phyloP scores from a whole-genome alignment of 2,797 vertebrate genomes.

The Sciurus carolinensis region DNA sequence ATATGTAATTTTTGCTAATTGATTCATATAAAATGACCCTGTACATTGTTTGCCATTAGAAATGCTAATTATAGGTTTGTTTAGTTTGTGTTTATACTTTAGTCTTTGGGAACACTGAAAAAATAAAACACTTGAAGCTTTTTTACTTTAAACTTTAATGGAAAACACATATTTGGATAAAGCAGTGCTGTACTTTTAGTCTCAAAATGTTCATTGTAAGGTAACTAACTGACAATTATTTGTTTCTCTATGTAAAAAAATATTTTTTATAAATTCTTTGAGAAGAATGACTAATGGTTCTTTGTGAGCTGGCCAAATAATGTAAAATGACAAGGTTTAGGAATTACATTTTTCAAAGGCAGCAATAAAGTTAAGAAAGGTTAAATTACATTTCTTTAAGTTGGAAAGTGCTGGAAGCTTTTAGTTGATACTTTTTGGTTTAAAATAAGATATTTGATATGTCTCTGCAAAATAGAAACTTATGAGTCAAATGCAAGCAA shows the following conservation, averaged over 20 bases:
- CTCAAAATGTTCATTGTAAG: background rate
- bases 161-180: conserved; percentile 51
- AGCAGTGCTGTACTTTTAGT: background rate
- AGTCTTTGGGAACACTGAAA: conserved; percentile 48
- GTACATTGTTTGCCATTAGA: conserved; percentile 71
- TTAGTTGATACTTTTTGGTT: conserved; percentile 33
- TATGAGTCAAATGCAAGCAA: conserved; percentile 62
- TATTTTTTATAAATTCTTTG: conserved; percentile 48
- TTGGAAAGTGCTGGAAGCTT: background rate
- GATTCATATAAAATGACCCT: conserved; percentile 69
- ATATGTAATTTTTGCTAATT: conserved; percentile 78
- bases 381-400: conserved; percentile 57
- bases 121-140: conserved; percentile 19
- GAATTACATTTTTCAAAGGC: conserved; percentile 52
- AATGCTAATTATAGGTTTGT: conserved; percentile 70
- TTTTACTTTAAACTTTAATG: conserved; percentile 56
- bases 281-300: conserved; percentile 61
- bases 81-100: conserved; percentile 69
- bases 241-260: background rate
- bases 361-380: conserved; percentile 41
- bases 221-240: conserved; percentile 23
- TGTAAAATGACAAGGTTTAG: conserved; percentile 53
- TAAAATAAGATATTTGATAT: conserved; percentile 36
- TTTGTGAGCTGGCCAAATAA: conserved; percentile 31
- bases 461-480: conserved; percentile 25